Base-by-base conservation (phyloP, 2,888 invertebrate genomes). In the Vannuccia rotundouncinata region DNA sequence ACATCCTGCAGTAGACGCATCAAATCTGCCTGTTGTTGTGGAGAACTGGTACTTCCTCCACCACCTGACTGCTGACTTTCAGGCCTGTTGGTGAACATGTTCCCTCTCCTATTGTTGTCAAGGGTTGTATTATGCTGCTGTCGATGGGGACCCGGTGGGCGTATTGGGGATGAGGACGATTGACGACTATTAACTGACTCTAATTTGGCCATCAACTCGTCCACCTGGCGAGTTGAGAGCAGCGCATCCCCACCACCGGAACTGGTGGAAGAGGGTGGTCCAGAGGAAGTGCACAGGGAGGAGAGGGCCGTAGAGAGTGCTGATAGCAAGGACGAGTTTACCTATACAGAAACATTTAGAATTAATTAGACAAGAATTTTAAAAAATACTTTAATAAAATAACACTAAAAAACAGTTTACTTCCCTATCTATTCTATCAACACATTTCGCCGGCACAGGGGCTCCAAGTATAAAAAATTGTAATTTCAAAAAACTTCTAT, bases 141-240 rank as follows among this genome's bases (percentile, higher is more conserved):
- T 5, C 66, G 66, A 66, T 66, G 25, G 10, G 66, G 10, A 22
- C 66, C 66, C 10, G 2, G 10, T 2, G 66, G 66, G 2, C 66
- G 66, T 27, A 66, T n/a, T 22, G 5, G 66, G 66, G 66, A 66
- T 17, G 66, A 22, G 17, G 2, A 22, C 66, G 13, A 27, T 45
- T 17, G 45, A 66, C 25, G 13, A 27, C 25, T 66, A 27, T 66
- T 66, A 13, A 66, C 66, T 2, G 66, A 66, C 22, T 66, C 66
- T 2, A 66, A 27, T 22, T 22, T 5, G 22, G 66, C 5, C 66
- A 66, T 66, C 66, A 66, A 66, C 25, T 66, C 66, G 66, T 66
- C 66, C 66, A 66, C 66, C 22, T 66, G 66, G 17, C 66, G 66
- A n/a, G 66, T 66, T 17, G 66, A 66, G 2, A 66, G 66, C 22